phyloP scores from a whole-genome alignment of 2,888 invertebrate genomes.

The Megamerina dolium region DNA sequence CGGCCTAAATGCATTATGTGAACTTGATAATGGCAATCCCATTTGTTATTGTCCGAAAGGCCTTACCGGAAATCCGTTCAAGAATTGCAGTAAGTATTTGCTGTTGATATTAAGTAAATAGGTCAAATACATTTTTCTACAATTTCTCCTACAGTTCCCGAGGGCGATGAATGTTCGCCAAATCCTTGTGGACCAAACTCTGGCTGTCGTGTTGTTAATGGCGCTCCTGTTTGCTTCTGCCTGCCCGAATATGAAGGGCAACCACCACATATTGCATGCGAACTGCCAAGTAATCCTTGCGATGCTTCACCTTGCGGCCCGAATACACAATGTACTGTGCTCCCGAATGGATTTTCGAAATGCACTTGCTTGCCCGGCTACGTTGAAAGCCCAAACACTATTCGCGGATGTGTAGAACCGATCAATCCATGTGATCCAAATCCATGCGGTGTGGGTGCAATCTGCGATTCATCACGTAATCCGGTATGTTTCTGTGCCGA shows the following conservation, averaged over 20 bases:
- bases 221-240: conserved; percentile 79
- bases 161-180: conserved; percentile 75
- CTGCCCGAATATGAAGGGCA: conserved; percentile 80
- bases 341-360: conserved; percentile 75
- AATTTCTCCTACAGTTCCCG: conserved; percentile 64
- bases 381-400: conserved; percentile 81
- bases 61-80: conserved; percentile 84
- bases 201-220: conserved; percentile 70
- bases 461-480: conserved; percentile 70
- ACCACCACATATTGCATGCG: conserved; percentile 68
- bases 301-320: conserved; percentile 82
- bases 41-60: conserved; percentile 87
- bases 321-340: conserved; percentile 75
- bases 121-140: background rate
- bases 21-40: conserved; percentile 76
- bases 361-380: conserved; percentile 80
- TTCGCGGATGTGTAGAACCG: conserved; percentile 75
- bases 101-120: background rate
- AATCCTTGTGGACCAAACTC: conserved; percentile 81
- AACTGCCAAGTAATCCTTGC: conserved; percentile 70
- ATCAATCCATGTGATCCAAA: conserved; percentile 77
- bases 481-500: conserved; percentile 85
- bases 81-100: conserved; percentile 75
- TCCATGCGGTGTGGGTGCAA: conserved; percentile 70
- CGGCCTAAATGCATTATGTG: conserved; percentile 77